A percentile compares a stretch with the other conserved stretches of the same genome.
phyloP scores from a whole-genome alignment of 2,888 invertebrate genomes.

The Drosophila ochracea region DNA sequence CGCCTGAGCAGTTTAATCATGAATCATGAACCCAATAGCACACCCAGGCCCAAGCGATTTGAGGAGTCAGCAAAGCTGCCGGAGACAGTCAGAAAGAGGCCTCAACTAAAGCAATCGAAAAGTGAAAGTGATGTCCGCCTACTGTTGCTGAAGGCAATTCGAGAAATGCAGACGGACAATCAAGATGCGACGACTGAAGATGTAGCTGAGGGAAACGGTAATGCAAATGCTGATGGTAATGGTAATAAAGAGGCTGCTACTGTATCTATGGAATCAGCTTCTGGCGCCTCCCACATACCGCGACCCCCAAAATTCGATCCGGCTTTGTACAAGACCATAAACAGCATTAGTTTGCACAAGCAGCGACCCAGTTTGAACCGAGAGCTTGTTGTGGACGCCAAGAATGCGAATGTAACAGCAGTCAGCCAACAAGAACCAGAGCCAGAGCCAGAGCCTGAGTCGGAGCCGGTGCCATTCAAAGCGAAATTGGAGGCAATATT shows the following conservation, averaged over 20 bases:
- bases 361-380: constrained; percentile 75
- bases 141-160: constrained; percentile 67
- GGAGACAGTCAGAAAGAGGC: constrained; percentile 22
- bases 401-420: constrained; percentile 33
- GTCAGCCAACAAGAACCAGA: constrained; percentile 24
- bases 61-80: constrained; percentile 19
- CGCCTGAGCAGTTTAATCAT: constrained; percentile 77
- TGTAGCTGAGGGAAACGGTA: constrained; percentile 13
- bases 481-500: constrained; percentile 82
- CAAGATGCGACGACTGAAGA: constrained; percentile 35
- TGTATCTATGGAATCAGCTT: constrained; percentile 8
- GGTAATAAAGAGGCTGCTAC: constrained; percentile 16
- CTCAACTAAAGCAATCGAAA: constrained; percentile 78
- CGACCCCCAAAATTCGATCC: constrained; percentile 84
- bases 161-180: constrained; percentile 65
- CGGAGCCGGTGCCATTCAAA: constrained; percentile 78
- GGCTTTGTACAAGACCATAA: constrained; percentile 81
- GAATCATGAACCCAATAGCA: constrained; percentile 32
- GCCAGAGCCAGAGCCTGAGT: constrained; percentile 24
- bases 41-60: constrained; percentile 29
- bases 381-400: constrained; percentile 55
- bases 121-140: constrained; percentile 81
- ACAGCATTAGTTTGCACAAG: constrained; percentile 70
- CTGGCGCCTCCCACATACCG: constrained; percentile 64
- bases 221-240: constrained; percentile 2